Evolutionary conservation across 1,140 invertebrate genomes (phyloP).

Genomic region (Macrostomum lignano): DNA sequence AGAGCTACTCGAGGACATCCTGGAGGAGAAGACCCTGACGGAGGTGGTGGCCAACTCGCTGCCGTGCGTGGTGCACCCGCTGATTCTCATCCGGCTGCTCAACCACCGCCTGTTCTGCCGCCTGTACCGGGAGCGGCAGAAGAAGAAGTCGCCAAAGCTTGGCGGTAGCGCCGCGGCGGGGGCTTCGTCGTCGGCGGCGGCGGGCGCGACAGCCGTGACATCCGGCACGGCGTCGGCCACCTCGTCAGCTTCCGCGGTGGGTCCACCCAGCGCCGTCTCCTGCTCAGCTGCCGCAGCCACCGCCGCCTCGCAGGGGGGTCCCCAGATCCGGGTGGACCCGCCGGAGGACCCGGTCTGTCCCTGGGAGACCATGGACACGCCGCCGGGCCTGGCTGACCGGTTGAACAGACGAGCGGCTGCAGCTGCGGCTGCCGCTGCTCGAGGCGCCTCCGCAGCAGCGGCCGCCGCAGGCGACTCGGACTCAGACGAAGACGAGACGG

Average conservation of each 20-base stretch:
- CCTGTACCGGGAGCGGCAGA: background rate
- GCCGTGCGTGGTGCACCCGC: conserved; percentile 33
- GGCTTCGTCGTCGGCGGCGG: conserved; percentile 3
- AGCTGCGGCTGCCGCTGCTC: too few species aligned
- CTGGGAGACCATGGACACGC: too few species aligned
- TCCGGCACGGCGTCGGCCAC: conserved; percentile 3
- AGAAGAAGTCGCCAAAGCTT: conserved; percentile 13
- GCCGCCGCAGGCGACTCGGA: too few species aligned
- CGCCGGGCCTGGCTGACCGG: too few species aligned
- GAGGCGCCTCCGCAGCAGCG: too few species aligned
- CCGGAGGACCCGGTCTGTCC: too few species aligned
- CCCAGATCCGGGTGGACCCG: too few species aligned
- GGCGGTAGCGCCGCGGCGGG: conserved; percentile 24
- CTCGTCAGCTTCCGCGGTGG: conserved; percentile 7
- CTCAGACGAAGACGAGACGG: too few species aligned
- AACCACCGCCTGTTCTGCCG: conserved; percentile 33
- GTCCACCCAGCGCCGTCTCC: background rate
- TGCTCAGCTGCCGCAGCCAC: too few species aligned
- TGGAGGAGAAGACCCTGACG: conserved; percentile 10
- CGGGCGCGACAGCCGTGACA: conserved; percentile 6
- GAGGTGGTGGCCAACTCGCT: conserved; percentile 10
- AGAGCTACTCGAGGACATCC: too few species aligned
- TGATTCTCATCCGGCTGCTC: conserved; percentile 34
- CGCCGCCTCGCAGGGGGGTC: too few species aligned
- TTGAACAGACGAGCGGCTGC: too few species aligned